Evolutionary conservation across 2,888 invertebrate genomes (phyloP), one percentile per base, ranked within the genome.

Genomic region (Metalampra italica): DNA sequence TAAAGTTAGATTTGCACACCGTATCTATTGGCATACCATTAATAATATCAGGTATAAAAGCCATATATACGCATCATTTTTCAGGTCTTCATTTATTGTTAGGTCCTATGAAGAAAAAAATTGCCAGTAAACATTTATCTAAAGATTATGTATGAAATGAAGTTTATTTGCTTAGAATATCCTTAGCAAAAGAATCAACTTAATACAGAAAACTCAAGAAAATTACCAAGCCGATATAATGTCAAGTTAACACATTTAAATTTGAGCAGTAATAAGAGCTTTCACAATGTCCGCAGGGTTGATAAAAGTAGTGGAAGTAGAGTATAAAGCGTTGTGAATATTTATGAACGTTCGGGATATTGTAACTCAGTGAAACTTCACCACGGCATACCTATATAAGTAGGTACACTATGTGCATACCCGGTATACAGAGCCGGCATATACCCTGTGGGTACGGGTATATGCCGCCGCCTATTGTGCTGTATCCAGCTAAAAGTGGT

Each of bases 341-440:
- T 84, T 82, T 82, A 83, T 84, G 77, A 75, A 76, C 70, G 72
- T 78, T 76, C 73, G 73, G 36, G 78, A 78, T 82, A 82, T 81
- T 79, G 78, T 76, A 73, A 76, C 72, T 77, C 66, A 64, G 66
- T 68, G 66, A 69, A 83, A 82, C 68, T 81, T 76, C 64, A 68
- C 64, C 64, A 61, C 63, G 63, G 72, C 2, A 5, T 68, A 68
- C 64, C 71, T 71, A 71, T 77, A 13, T 14, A 39, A 14, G 1
- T 11, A 34, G 4, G 7, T 40, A 40, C 9, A n/a, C n/a, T n/a
- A n/a, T n/a, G n/a, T n/a, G n/a, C n/a, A n/a, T n/a, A n/a, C n/a
- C n/a, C n/a, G n/a, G n/a, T n/a, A n/a, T n/a, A n/a, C n/a, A n/a
- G n/a, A n/a, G n/a, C 36, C n/a, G n/a, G 36, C n/a, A 9, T 41